Evolutionary conservation across 1,140 invertebrate genomes (phyloP), one percentile per base, ranked within the genome.

Genomic region (Drosophila micromelanica): DNA sequence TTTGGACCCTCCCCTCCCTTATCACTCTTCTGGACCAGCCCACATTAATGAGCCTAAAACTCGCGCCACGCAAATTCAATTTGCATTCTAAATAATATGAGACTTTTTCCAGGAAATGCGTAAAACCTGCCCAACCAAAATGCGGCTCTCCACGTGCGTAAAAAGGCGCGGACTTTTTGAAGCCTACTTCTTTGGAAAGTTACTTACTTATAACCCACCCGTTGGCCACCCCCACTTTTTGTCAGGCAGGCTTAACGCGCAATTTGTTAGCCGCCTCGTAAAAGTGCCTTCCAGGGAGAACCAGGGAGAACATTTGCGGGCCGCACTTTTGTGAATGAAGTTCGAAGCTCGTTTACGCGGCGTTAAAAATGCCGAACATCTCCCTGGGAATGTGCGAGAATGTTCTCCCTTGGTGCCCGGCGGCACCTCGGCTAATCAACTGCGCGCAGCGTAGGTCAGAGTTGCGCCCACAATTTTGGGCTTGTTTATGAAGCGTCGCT

Each of bases 271-370:
- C 51, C 43, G 57, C 60, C 42, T 67, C 60, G 67, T 62, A 71
- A 71, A 67, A 62, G 68, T 55, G 30, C 56, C 56, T 71, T 70
- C 64, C 54, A 63, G 20, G 42, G 17, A 0, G 23, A 51, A 51
- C 23, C 42, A 64, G 42, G 37, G 15, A 12, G 40, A 42, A 9
- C 32, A 57, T 57, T 57, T 57, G 45, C 45, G 55, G 17, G 27
- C 2, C 15, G n/a, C 15, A 61, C 17, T 77, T 84, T 85, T 85
- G 76, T 85, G 80, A 85, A 85, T 86, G 81, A 86, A 85, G 70
- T 73, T 67, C 35, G 15, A n/a, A 42, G 51, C 51, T 40, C 45
- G 52, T 23, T 35, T 35, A 5, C 43, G 13, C 20, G 45, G 17
- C 59, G 13, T 7, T 27, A n/a, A 30, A 54, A 70, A 60, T 30